Conservation (phyloP, 2,797 vertebrate species). For the Acrossocheilus fasciatus region DNA sequence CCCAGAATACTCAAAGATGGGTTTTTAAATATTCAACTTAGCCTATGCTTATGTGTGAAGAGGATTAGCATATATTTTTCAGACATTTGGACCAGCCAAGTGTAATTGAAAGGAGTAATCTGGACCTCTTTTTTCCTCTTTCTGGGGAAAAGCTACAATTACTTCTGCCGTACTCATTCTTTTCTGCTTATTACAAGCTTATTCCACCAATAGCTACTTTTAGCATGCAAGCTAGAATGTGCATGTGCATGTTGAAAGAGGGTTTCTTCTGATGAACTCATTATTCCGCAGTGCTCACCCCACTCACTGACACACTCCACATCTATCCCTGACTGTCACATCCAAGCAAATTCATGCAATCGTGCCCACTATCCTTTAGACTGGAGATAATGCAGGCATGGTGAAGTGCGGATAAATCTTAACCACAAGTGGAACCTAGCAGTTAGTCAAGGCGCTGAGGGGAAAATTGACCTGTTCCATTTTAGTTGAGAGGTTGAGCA, state of each 20-base stretch:
- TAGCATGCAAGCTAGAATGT: conserved; percentile 6
- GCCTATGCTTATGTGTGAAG: conserved; percentile 66
- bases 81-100: conserved; percentile 74
- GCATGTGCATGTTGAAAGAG: conserved; percentile 18
- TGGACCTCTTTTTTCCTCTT: conserved; percentile 51
- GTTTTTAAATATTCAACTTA: conserved; percentile 71
- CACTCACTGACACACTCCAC: conserved; percentile 58
- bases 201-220: conserved; percentile 25
- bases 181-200: conserved; percentile 17
- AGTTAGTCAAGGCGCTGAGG: conserved; percentile 57
- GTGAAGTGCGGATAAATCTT: conserved; percentile 54
- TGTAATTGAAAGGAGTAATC: conserved; percentile 76
- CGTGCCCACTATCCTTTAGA: conserved; percentile 72
- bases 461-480: conserved; percentile 64
- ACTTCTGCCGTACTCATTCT: conserved; percentile 5
- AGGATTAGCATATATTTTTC: conserved; percentile 77
- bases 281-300: conserved; percentile 54
- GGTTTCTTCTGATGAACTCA: conserved; percentile 13
- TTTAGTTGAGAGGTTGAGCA: conserved; percentile 48
- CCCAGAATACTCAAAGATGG: conserved; percentile 1
- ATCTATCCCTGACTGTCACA: conserved; percentile 64
- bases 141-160: conserved; percentile 29
- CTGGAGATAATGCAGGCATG: conserved; percentile 63
- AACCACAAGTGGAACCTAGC: conserved; percentile 54
- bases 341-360: conserved; percentile 74